Evolutionary conservation across 2,888 invertebrate species (phyloP).

Genomic region (Eustalomyia histrio): DNA sequence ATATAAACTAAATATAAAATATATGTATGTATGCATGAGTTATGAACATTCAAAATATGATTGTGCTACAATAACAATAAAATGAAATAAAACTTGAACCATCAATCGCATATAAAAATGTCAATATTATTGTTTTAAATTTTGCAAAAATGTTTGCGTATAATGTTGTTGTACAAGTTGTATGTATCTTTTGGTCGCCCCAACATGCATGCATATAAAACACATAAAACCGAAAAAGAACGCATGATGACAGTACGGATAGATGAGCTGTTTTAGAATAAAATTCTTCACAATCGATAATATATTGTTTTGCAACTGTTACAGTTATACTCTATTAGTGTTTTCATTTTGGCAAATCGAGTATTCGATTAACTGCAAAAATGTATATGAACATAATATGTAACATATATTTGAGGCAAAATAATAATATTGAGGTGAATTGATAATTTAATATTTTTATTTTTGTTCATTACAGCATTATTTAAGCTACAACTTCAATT

Average conservation of each 20-base stretch:
- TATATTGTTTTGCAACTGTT: slow-evolving; percentile 8
- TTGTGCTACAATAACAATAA: slow-evolving; percentile 48
- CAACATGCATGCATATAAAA: slow-evolving; percentile 7
- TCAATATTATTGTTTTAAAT: slow-evolving; percentile 51
- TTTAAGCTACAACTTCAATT: too few relatives aligned
- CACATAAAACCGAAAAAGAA: slow-evolving; percentile 11
- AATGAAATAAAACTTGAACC: slow-evolving; percentile 54
- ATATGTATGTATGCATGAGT: too few relatives aligned
- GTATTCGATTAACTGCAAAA: too few relatives aligned
- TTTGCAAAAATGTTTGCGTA: slow-evolving; percentile 32
- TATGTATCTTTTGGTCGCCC: slow-evolving; percentile 7
- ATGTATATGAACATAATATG: too few relatives aligned
- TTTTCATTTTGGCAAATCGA: too few relatives aligned
- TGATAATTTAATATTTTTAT: too few relatives aligned
- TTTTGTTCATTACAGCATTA: too few relatives aligned
- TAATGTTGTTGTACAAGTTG: not conserved
- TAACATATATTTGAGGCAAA: too few relatives aligned
- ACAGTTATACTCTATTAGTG: not conserved
- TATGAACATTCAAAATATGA: slow-evolving; percentile 2
- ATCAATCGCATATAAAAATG: slow-evolving; percentile 52
- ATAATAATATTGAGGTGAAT: too few relatives aligned
- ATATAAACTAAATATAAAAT: too few relatives aligned
- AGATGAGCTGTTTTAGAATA: slow-evolving; percentile 11
- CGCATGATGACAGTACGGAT: not conserved
- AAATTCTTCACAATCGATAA: not conserved